These are phyloP conservation scores for Deladenus siricidicola DNA, from an alignment of 2,888 invertebrate genomes.

Conservation along the genomic window DNA sequence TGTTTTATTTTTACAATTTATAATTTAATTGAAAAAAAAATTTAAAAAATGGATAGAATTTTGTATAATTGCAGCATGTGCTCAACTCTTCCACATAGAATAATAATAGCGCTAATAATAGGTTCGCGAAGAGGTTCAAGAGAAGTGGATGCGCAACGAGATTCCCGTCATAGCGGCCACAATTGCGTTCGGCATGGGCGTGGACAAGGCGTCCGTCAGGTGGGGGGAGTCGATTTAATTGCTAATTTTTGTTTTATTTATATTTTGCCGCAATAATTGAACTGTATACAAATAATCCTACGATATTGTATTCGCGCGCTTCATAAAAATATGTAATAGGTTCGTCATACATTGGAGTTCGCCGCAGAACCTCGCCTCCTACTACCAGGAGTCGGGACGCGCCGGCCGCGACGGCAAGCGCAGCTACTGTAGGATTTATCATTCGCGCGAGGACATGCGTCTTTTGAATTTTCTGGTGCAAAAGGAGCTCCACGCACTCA, in stretches of 20 bases:
- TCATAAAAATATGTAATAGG: slow-evolving; percentile 58
- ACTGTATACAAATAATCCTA: too few relatives aligned
- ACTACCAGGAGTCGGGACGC: slow-evolving; percentile 90
- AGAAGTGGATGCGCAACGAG: slow-evolving; percentile 81
- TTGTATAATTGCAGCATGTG: not conserved
- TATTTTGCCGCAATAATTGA: not conserved
- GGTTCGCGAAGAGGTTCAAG: slow-evolving; percentile 71
- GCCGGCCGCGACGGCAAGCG: slow-evolving; percentile 88
- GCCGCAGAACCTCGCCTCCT: slow-evolving; percentile 86
- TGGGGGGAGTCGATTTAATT: too few relatives aligned
- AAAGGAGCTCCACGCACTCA: slow-evolving; percentile 4
- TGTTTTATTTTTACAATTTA: not conserved
- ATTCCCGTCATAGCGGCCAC: slow-evolving; percentile 88
- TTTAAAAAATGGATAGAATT: not conserved
- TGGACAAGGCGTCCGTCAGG: slow-evolving; percentile 87
- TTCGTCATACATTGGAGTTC: slow-evolving; percentile 94
- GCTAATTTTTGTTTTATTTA: not conserved
- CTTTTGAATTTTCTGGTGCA: slow-evolving; percentile 26
- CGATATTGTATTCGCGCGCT: too few relatives aligned
- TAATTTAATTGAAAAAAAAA: too few relatives aligned
- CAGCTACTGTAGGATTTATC: slow-evolving; percentile 84
- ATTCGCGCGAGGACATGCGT: slow-evolving; percentile 65
- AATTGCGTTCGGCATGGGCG: slow-evolving; percentile 98
- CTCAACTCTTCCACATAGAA: too few relatives aligned
- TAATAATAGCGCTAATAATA: too few relatives aligned